These are phyloP conservation scores for Pelobates cultripes DNA, from an alignment of 2,797 vertebrate genomes.

Conservation along the genomic window DNA sequence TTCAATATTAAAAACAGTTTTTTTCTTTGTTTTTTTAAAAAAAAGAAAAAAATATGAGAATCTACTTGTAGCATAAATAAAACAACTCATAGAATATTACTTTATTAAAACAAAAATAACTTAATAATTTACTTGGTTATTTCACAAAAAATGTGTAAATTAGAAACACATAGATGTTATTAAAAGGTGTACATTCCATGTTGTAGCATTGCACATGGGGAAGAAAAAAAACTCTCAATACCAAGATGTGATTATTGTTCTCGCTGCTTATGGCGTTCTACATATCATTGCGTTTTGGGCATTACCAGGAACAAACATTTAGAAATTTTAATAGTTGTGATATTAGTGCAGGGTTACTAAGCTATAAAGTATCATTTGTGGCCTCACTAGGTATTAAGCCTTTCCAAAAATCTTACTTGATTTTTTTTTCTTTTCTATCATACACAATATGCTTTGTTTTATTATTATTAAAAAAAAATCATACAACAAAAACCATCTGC, in stretches of 20 bases:
- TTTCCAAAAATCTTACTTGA: neutral
- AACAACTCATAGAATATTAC: conserved; percentile 63
- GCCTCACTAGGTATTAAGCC: neutral
- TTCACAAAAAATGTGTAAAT: conserved; percentile 78
- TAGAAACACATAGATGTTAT: conserved; percentile 61
- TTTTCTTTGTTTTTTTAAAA: neutral
- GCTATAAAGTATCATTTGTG: neutral
- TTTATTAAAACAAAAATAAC: conserved; percentile 83
- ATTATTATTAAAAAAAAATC: no score
- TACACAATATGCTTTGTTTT: no score
- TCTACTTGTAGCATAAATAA: conserved; percentile 75
- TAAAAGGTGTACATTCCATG: conserved; percentile 63
- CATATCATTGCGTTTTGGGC: neutral
- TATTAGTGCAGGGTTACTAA: neutral
- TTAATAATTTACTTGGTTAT: conserved; percentile 98
- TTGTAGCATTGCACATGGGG: conserved; percentile 7
- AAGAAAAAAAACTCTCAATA: neutral
- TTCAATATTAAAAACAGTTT: conserved; percentile 60
- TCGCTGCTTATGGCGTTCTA: neutral
- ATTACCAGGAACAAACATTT: neutral
- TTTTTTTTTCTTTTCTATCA: neutral
- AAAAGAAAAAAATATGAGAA: conserved; percentile 58
- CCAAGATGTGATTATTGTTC: neutral
- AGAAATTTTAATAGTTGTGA: neutral
- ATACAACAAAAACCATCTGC: no score